phyloP scores from a whole-genome alignment of 1,140 invertebrate genomes.

The Cotesia typhae region DNA sequence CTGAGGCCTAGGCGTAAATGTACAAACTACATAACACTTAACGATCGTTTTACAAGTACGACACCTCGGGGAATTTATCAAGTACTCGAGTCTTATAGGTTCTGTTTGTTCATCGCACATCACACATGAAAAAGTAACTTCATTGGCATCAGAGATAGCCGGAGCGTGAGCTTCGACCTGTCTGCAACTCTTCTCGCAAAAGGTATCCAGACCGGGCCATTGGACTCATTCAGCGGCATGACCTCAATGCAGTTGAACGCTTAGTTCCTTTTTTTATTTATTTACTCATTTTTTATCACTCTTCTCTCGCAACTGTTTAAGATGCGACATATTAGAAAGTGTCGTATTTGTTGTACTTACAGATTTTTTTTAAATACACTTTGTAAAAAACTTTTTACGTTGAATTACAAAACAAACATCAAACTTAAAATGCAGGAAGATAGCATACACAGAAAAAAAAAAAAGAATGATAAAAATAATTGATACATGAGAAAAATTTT shows the following conservation, averaged over 20 bases:
- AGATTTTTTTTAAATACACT: not conserved
- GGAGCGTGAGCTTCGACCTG: slow-evolving; percentile 9
- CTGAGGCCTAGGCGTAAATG: slow-evolving; percentile 44
- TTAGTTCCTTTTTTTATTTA: not conserved
- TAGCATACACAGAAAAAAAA: too few relatives aligned
- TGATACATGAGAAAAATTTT: too few relatives aligned
- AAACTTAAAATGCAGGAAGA: too few relatives aligned
- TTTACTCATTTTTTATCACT: not conserved
- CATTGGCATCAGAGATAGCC: slow-evolving; percentile 11
- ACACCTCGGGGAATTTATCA: slow-evolving; percentile 11
- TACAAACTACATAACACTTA: slow-evolving; percentile 19
- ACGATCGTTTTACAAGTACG: not conserved
- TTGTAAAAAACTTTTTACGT: not conserved
- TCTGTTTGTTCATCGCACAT: too few relatives aligned
- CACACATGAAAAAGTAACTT: not conserved
- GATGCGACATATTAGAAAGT: slow-evolving; percentile 6
- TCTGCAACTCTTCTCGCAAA: slow-evolving; percentile 8
- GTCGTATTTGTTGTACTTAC: not conserved
- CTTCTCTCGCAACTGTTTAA: not conserved
- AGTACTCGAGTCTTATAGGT: too few relatives aligned
- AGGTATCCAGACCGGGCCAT: slow-evolving; percentile 13
- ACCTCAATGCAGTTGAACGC: slow-evolving; percentile 10
- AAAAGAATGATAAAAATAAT: too few relatives aligned
- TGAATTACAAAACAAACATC: too few relatives aligned
- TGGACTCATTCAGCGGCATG: slow-evolving; percentile 24